Conservation (phyloP, 1,140 invertebrate genomes). For the Hirudo medicinalis region DNA sequence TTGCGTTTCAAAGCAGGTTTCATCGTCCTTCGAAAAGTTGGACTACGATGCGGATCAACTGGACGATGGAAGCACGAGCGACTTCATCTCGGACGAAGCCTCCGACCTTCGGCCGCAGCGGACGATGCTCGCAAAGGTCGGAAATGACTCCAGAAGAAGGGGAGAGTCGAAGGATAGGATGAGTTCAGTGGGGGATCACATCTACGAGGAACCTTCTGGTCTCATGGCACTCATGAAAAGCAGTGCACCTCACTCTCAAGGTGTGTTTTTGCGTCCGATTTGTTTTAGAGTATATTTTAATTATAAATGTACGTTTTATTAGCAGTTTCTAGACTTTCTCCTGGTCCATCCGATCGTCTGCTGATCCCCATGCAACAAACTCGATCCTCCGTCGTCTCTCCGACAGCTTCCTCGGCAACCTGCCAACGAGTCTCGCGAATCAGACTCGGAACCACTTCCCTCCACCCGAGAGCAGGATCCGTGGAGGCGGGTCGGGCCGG, state of each 20-base stretch:
- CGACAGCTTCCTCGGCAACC: not conserved
- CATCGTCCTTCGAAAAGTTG: no score
- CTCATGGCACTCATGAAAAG: not conserved
- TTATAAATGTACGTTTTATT: no score
- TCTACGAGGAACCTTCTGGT: conserved; percentile 4
- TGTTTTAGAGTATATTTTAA: no score
- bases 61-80: no score
- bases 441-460: not conserved
- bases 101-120: not conserved
- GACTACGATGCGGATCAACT: no score
- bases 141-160: not conserved
- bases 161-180: not conserved
- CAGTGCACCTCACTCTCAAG: no score
- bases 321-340: no score
- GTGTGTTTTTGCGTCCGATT: no score
- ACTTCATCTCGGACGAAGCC: no score
- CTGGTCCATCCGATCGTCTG: no score
- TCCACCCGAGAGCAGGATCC: not conserved
- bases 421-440: conserved; percentile 11
- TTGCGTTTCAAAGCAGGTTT: no score
- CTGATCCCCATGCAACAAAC: not conserved
- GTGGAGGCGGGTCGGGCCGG: not conserved
- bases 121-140: not conserved
- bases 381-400: not conserved
- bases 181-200: conserved; percentile 6